Base-by-base conservation (phyloP, 2,113 vertebrate species). In the Psilopogon haemacephalus region DNA sequence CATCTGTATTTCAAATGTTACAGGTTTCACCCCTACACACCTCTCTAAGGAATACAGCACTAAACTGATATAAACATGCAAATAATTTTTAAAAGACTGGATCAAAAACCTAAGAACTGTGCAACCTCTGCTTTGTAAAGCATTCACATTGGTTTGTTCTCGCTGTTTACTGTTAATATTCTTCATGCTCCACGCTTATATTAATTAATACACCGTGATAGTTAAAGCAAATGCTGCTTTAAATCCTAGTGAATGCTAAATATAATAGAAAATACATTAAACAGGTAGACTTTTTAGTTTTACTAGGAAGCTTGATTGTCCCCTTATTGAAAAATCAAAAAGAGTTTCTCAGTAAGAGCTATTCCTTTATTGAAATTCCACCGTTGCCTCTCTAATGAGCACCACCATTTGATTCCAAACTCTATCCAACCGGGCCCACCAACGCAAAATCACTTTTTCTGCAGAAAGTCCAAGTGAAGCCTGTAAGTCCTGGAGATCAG, bases 401-500 rank as follows among this genome's bases (percentile, higher is more conserved):
- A 46, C 15, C 50, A n/a, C 15, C 13, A 5, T 11, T 15, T 17
- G n/a, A 3, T 38, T 60, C 69, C 7, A 4, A 44, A 5, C 56
- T 13, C 68, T 8, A 3, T 1, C 0, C 10, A 54, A 44, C 40
- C 3, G 33, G 40, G 40, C 38, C 35, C 54, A 7, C 7, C 79
- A 12, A 3, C 0, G 19, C 28, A 40, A 32, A 21, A 0, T 14
- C n/a, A 4, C 27, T 24, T 12, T 6, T 38, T 3, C 67, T 20
- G 32, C 24, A 15, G 38, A 42, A 24, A 26, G 16, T 58, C 35
- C 48, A 19, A 4, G 40, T 35, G 2, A 19, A 59, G 37, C 2
- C 52, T 5, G 32, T 5, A 14, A 6, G 24, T 1, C 19, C 5
- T 0, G 55, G 12, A 19, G 59, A 3, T 2, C 15, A 3, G n/a